Percentiles rank a stretch among this genome's conserved stretches.
Evolutionary conservation across 1,140 invertebrate genomes (phyloP).

Genomic region (Euura lappo): DNA sequence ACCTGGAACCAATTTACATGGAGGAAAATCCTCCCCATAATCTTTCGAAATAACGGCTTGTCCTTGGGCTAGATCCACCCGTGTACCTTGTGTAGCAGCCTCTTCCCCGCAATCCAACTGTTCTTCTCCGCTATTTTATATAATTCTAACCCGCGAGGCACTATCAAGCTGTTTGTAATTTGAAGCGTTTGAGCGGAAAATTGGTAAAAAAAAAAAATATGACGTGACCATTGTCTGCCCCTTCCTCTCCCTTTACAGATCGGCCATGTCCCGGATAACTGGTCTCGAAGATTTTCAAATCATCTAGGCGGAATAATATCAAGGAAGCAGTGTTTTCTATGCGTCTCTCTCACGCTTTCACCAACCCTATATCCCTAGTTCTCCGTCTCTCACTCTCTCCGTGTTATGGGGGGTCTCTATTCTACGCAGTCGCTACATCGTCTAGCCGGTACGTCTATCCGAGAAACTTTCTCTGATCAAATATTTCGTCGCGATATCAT

Average conservation of each 20-base stretch:
- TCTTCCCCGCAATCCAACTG: not conserved
- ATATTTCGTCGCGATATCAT: not conserved
- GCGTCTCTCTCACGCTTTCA: conserved; percentile 16
- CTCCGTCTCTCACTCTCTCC: conserved; percentile 20
- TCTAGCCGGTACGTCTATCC: conserved; percentile 1
- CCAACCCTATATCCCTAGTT: conserved; percentile 15
- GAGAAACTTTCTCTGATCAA: not conserved
- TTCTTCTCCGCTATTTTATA: not conserved
- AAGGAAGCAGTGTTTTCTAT: conserved; percentile 18
- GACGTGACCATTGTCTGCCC: no score
- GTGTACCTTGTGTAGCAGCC: no score
- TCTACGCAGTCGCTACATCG: not conserved
- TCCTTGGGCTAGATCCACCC: no score
- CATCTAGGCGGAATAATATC: conserved; percentile 9
- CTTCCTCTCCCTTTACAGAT: not conserved
- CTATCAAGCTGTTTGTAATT: conserved; percentile 7
- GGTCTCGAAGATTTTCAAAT: conserved; percentile 8
- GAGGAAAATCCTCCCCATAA: not conserved
- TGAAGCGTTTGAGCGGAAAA: not conserved
- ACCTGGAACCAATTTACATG: not conserved
- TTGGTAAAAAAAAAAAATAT: not conserved
- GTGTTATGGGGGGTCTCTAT: not conserved
- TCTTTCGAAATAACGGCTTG: not conserved
- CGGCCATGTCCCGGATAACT: conserved; percentile 9
- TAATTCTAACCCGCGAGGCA: not conserved